phyloP scores from a whole-genome alignment of 2,113 vertebrate genomes.

The Sprattus sprattus region DNA sequence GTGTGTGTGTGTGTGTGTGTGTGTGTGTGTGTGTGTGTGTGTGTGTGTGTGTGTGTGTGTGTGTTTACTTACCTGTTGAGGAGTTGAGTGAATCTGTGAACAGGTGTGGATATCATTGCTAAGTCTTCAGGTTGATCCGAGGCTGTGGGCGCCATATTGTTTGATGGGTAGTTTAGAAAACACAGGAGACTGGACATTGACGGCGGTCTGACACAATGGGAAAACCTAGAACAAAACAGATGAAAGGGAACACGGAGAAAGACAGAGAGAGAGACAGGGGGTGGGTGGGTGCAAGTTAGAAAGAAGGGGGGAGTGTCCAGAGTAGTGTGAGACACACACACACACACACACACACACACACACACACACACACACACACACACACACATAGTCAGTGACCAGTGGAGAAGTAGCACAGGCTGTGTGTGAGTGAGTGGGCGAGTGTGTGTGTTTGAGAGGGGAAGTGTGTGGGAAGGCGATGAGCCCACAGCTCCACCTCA shows the following conservation, averaged over 20 bases:
- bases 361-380: not conserved
- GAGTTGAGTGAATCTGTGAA: too few relatives aligned
- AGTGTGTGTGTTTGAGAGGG: not conserved
- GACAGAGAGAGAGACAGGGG: not conserved
- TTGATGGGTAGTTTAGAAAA: not conserved
- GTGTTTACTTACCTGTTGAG: too few relatives aligned
- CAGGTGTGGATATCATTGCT: not conserved
- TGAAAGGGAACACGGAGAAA: not conserved
- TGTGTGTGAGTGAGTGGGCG: not conserved
- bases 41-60: too few relatives aligned
- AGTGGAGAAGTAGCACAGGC: not conserved
- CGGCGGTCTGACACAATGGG: not conserved
- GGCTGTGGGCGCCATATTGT: not conserved
- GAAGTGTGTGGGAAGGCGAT: conserved; percentile 38
- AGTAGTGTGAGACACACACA: not conserved
- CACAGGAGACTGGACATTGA: not conserved
- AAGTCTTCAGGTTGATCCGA: not conserved
- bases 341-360: too few relatives aligned
- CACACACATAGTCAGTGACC: not conserved
- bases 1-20: too few relatives aligned
- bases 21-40: too few relatives aligned
- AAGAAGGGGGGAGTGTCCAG: conserved; percentile 8
- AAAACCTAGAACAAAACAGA: not conserved
- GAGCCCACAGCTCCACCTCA: conserved; percentile 63
- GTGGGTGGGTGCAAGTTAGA: not conserved